Conservation (phyloP, 1,140 invertebrate genomes). For the Ooceraea biroi region DNA sequence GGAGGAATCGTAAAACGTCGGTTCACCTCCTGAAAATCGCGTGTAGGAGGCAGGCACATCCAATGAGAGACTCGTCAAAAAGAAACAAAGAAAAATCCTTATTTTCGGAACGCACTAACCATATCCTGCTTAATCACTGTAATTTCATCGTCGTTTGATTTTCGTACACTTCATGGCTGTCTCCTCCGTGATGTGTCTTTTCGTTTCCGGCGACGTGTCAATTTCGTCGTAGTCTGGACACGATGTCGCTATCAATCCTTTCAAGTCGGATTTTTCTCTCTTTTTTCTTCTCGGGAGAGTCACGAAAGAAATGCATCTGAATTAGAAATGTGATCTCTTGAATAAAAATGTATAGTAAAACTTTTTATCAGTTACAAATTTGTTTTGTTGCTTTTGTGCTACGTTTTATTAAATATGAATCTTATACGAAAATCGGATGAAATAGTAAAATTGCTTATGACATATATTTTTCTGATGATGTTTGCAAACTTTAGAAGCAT, state of each 20-base stretch:
- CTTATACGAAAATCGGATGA: no score
- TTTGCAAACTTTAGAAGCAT: neutral
- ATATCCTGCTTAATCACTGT: no score
- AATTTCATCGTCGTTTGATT: constrained; percentile 35
- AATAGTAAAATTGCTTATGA: no score
- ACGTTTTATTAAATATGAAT: no score
- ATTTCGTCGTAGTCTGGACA: neutral
- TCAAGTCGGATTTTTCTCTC: neutral
- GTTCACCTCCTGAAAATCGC: constrained; percentile 11
- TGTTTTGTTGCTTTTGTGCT: no score
- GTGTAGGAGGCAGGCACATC: neutral
- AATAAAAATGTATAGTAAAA: no score
- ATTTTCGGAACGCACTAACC: neutral
- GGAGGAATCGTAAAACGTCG: constrained; percentile 8
- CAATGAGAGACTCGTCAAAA: constrained; percentile 23
- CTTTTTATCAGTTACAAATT: no score
- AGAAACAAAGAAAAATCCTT: no score
- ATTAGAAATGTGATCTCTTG: neutral
- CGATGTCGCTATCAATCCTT: neutral
- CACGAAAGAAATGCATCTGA: neutral
- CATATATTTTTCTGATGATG: no score
- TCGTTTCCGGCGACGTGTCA: constrained; percentile 3
- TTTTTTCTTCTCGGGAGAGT: neutral
- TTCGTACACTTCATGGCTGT: neutral
- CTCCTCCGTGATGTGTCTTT: neutral